These are phyloP conservation scores for Pseudoips prasinana DNA, from an alignment of 2,888 invertebrate species.

Conservation along the genomic window DNA sequence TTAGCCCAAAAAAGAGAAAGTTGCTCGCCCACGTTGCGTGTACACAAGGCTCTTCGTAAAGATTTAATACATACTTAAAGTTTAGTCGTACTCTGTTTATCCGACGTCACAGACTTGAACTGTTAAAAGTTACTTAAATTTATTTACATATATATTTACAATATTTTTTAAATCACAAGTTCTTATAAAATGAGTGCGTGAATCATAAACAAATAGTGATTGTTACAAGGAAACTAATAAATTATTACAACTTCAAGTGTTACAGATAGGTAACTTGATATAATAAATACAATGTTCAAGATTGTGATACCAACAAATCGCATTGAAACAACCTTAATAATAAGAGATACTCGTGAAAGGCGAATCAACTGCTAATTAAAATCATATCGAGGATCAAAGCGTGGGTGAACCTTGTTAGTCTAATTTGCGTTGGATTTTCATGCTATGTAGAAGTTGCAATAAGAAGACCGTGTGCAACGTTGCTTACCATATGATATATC, in stretches of 20 bases:
- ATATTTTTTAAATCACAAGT: no score
- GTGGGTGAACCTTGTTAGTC: slow-evolving; percentile 40
- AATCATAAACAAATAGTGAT: slow-evolving; percentile 33
- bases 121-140: slow-evolving; percentile 1
- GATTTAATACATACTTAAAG: slow-evolving; percentile 19
- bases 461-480: slow-evolving; percentile 65
- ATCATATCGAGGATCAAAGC: slow-evolving; percentile 47
- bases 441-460: slow-evolving; percentile 37
- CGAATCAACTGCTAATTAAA: slow-evolving; percentile 45
- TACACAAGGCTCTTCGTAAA: slow-evolving; percentile 37
- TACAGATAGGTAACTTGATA: slow-evolving; percentile 28
- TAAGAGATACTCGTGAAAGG: slow-evolving; percentile 28
- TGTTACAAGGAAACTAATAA: slow-evolving; percentile 30
- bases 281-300: background rate
- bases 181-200: slow-evolving; percentile 27
- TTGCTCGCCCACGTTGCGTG: slow-evolving; percentile 60
- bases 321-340: slow-evolving; percentile 7
- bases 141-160: no score
- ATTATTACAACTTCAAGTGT: slow-evolving; percentile 19
- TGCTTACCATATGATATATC: slow-evolving; percentile 75
- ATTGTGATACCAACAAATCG: slow-evolving; percentile 15
- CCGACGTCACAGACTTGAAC: slow-evolving; percentile 23
- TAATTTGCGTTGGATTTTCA: slow-evolving; percentile 43
- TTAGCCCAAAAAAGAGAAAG: slow-evolving; percentile 63
- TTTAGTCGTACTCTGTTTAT: slow-evolving; percentile 29